These are phyloP conservation scores for Gracilinanus agilis DNA, from an alignment of 2,113 vertebrate species.

Conservation along the genomic window DNA sequence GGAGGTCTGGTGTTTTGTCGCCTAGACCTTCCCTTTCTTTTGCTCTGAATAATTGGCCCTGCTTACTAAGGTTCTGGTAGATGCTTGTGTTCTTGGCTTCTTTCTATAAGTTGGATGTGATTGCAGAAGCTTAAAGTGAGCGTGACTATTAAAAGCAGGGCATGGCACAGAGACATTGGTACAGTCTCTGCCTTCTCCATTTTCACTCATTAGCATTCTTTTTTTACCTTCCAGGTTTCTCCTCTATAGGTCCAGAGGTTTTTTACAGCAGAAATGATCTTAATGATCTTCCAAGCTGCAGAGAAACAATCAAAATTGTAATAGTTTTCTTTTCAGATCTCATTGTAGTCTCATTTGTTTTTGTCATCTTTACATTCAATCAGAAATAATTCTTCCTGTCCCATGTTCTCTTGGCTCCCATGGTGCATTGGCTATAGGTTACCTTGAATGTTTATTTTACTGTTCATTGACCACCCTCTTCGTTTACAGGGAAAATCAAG, in stretches of 20 bases:
- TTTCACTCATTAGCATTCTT: conserved; percentile 17
- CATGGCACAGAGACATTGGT: conserved; percentile 41
- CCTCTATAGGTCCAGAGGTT: conserved; percentile 38
- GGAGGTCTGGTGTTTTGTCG: not conserved
- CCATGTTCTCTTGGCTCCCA: conserved; percentile 19
- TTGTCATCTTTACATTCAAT: conserved; percentile 24
- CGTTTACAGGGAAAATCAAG: conserved; percentile 23
- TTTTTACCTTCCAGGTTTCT: not conserved
- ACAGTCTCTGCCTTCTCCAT: not conserved
- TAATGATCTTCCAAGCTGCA: conserved; percentile 51
- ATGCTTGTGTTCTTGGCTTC: conserved; percentile 25
- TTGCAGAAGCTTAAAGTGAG: conserved; percentile 11
- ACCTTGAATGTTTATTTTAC: conserved; percentile 6
- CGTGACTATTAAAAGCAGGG: not conserved
- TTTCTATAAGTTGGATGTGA: conserved; percentile 22
- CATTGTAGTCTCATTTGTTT: conserved; percentile 25
- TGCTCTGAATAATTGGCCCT: conserved; percentile 15
- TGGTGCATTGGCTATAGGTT: conserved; percentile 6
- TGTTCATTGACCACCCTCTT: conserved; percentile 21
- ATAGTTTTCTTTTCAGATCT: conserved; percentile 36
- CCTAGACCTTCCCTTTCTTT: conserved; percentile 30
- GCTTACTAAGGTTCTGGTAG: not conserved
- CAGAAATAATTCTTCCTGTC: conserved; percentile 39
- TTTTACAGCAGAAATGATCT: conserved; percentile 36
- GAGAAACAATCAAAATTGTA: not conserved